Percentiles rank a stretch among this genome's conserved stretches.
Conservation (phyloP, 1,140 invertebrate species). For the Sipha flava region DNA sequence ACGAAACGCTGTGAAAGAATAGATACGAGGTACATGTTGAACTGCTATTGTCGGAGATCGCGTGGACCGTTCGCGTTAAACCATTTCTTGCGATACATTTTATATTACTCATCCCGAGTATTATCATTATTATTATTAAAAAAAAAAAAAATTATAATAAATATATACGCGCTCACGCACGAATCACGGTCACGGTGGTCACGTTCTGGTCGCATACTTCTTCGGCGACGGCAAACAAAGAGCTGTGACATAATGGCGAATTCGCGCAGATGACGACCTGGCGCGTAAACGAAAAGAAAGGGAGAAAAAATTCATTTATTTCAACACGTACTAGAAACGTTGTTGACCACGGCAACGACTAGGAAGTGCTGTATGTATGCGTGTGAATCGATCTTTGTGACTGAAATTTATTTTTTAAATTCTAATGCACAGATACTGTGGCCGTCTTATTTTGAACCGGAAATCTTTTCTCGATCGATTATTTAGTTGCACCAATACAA, state of each 20-base stretch:
- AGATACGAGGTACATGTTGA: too few relatives aligned
- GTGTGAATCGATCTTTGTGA: not conserved
- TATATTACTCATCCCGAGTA: not conserved
- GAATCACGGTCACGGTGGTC: slow-evolving; percentile 6
- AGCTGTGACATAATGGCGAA: not conserved
- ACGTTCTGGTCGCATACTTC: not conserved
- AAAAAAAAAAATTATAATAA: not conserved
- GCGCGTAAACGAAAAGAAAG: not conserved
- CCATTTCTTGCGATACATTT: too few relatives aligned
- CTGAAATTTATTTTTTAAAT: not conserved
- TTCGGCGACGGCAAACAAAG: not conserved
- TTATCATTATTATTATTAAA: too few relatives aligned
- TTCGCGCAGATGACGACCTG: not conserved
- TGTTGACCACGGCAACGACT: not conserved
- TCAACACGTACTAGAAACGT: not conserved
- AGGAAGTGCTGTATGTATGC: not conserved
- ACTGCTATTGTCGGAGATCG: too few relatives aligned
- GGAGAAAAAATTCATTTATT: not conserved
- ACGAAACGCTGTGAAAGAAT: too few relatives aligned
- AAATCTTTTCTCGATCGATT: too few relatives aligned
- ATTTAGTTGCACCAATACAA: too few relatives aligned
- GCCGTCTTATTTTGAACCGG: too few relatives aligned
- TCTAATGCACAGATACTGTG: too few relatives aligned
- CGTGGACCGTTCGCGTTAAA: too few relatives aligned
- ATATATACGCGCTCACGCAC: not conserved